Base-by-base conservation (phyloP, 1,140 invertebrate genomes). In the Ditylenchus dipsaci region DNA sequence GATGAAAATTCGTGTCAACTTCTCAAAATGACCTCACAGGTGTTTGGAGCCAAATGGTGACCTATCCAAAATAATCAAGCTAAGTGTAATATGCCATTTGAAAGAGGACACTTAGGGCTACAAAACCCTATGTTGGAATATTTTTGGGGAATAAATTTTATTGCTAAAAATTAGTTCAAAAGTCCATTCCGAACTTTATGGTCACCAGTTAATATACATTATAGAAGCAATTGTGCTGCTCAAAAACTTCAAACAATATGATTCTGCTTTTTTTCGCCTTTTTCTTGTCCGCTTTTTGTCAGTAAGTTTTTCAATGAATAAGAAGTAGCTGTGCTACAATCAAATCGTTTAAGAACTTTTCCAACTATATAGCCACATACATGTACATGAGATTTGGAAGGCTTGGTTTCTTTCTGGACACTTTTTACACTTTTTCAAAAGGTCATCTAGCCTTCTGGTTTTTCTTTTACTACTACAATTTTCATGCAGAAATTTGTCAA, bases 401-500 rank as follows among this genome's bases (percentile, higher is more conserved):
- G 15, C n/a, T 53, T 8, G 49, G 49, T 8, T 26, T 53, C 23
- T 53, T 53, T 17, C 49, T 53, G 3, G 3, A 1, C n/a, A 3
- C 15, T 17, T 21, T 53, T 19, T 19, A 53, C n/a, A 21, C 49
- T 5, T 53, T 53, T 19, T 26, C 49, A 53, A 19, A 8, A 53
- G n/a, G n/a, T 19, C 49, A 21, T 19, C 15, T 53, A 26, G 49
- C 49, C 23, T 53, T 53, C 49, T 19, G 49, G n/a, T 53, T 53
- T 26, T 53, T 53, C 15, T 53, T 53, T 17, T 21, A 53, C 49
- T 53, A 53, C 49, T 53, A 53, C 49, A 53, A 26, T 53, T 53
- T 53, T 53, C 49, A 53, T 17, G 49, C 49, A 1, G 49, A 53
- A 53, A 53, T 53, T 53, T 53, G 49, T 53, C 49, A 19, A 53